Conservation (phyloP, 2,797 vertebrate genomes). For the Leptoclinus maculatus region DNA sequence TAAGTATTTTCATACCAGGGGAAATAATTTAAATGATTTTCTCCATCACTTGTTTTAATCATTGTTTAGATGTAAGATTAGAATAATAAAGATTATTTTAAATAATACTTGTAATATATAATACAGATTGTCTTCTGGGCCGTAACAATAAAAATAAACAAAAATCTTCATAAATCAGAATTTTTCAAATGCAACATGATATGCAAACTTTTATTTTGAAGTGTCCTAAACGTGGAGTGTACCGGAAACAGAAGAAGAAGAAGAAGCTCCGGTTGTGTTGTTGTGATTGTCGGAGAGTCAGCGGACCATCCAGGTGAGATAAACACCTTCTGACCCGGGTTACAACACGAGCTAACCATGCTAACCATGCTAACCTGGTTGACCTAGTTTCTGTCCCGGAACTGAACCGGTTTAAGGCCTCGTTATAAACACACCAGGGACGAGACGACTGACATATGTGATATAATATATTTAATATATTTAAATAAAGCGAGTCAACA, state of each 20-base stretch:
- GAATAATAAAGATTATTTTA: neutral
- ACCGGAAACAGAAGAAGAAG: neutral
- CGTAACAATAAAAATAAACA: neutral
- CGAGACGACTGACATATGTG: too few relatives aligned
- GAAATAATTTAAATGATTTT: too few relatives aligned
- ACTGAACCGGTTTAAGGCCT: neutral
- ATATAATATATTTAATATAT: too few relatives aligned
- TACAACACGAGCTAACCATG: neutral
- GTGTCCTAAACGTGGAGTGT: too few relatives aligned
- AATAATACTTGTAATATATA: neutral
- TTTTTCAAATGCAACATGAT: neutral
- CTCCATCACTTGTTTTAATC: neutral
- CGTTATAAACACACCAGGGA: too few relatives aligned
- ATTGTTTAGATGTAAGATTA: neutral
- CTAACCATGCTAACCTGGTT: neutral
- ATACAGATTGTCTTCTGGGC: neutral
- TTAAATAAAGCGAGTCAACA: too few relatives aligned
- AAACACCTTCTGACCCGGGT: neutral
- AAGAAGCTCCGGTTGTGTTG: neutral
- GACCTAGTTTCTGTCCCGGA: neutral
- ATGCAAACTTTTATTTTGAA: constrained; percentile 1
- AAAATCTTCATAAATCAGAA: neutral
- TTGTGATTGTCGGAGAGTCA: neutral
- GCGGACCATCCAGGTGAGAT: neutral
- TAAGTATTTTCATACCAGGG: too few relatives aligned